Percentiles rank a stretch among this genome's conserved stretches.
Conservation (phyloP, 2,797 vertebrate species). For the Tokudaia tokunoshimensis region DNA sequence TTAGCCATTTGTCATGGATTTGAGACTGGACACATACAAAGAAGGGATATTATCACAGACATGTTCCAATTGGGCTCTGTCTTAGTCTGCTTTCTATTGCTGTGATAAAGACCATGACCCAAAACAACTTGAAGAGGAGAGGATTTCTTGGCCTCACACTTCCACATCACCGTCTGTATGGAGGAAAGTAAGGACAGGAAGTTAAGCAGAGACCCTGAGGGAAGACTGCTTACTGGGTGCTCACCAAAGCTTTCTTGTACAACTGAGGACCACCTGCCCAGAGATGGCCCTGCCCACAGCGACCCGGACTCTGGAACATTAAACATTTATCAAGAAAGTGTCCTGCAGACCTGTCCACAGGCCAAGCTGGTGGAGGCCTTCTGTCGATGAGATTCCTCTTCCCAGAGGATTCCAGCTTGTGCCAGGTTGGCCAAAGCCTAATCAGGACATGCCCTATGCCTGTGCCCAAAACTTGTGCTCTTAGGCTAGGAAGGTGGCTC, state of each 20-base stretch:
- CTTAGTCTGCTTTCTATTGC: neutral
- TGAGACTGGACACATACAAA: neutral
- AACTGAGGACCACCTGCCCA: neutral
- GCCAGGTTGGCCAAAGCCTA: neutral
- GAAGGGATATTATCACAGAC: neutral
- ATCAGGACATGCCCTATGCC: neutral
- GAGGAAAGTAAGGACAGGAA: neutral
- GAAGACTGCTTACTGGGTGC: neutral
- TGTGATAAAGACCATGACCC: neutral
- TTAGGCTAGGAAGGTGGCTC: neutral
- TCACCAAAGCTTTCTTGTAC: neutral
- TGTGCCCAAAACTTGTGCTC: neutral
- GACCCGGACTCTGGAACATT: neutral
- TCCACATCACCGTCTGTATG: neutral
- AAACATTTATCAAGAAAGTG: neutral
- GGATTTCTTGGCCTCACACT: neutral
- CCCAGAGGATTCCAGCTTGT: neutral
- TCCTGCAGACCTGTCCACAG: neutral
- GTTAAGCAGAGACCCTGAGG: neutral
- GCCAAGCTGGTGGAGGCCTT: too few relatives aligned
- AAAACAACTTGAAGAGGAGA: neutral
- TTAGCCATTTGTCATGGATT: neutral
- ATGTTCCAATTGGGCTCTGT: too few relatives aligned
- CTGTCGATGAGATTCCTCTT: neutral
- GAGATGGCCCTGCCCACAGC: neutral